These are phyloP conservation scores for Calephelis nemesis DNA, from an alignment of 1,140 invertebrate species.

Conservation along the genomic window DNA sequence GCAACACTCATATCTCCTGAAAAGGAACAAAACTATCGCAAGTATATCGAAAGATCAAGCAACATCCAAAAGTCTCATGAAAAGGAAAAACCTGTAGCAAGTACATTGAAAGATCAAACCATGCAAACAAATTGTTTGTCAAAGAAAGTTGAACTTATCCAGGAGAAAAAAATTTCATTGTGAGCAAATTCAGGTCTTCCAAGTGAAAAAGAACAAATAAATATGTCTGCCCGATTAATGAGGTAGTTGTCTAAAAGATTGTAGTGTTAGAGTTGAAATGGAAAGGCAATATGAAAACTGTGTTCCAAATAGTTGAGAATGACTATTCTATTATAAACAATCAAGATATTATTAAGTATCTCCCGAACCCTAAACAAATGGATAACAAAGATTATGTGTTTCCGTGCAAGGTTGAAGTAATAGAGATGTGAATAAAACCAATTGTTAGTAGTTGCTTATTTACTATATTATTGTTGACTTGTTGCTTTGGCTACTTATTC, in stretches of 20 bases:
- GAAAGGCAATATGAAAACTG: background rate
- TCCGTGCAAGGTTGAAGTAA: background rate
- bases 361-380: background rate
- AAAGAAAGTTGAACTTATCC: no score
- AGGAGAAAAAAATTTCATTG: no score
- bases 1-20: no score
- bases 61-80: no score
- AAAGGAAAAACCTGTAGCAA: no score
- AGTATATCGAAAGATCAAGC: no score
- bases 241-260: background rate
- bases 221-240: background rate
- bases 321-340: background rate
- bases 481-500: background rate
- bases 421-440: background rate
- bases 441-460: background rate
- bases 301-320: background rate
- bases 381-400: background rate
- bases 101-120: no score
- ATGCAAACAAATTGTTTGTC: no score
- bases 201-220: no score
- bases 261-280: background rate
- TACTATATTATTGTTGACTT: background rate
- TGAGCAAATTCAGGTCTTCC: no score
- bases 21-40: no score
- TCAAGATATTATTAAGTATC: slow-evolving; percentile 1